phyloP scores from a whole-genome alignment of 2,113 vertebrate species.

The Hydropotes inermis region DNA sequence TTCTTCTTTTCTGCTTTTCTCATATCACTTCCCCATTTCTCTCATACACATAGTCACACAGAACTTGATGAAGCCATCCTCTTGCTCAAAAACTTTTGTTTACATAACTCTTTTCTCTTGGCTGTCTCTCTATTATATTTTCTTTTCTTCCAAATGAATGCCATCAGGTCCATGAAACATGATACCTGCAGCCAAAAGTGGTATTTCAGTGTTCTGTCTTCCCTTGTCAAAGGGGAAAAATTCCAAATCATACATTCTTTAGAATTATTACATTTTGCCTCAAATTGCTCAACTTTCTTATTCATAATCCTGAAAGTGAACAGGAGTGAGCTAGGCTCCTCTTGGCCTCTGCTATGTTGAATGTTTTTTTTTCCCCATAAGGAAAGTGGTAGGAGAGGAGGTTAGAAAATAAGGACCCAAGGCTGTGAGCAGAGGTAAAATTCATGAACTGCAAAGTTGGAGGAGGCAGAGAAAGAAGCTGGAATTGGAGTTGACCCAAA shows the following conservation, averaged over 20 bases:
- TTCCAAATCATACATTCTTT: background rate
- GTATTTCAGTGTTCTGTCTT: background rate
- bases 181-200: background rate
- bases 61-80: background rate
- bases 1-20: background rate
- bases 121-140: background rate
- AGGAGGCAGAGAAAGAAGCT: background rate
- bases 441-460: background rate
- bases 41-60: background rate
- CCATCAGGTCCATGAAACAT: background rate
- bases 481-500: background rate
- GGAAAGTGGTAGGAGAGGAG: background rate
- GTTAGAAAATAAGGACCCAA: background rate
- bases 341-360: background rate
- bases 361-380: background rate
- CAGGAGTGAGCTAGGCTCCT: background rate
- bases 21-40: background rate
- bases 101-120: background rate
- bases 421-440: background rate
- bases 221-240: background rate
- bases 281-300: background rate
- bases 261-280: slow-evolving; percentile 3
- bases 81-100: background rate
- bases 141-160: background rate
- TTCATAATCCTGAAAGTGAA: background rate